Evolutionary conservation across 2,888 invertebrate species (phyloP).

Genomic region (Philhelius pedissequus): DNA sequence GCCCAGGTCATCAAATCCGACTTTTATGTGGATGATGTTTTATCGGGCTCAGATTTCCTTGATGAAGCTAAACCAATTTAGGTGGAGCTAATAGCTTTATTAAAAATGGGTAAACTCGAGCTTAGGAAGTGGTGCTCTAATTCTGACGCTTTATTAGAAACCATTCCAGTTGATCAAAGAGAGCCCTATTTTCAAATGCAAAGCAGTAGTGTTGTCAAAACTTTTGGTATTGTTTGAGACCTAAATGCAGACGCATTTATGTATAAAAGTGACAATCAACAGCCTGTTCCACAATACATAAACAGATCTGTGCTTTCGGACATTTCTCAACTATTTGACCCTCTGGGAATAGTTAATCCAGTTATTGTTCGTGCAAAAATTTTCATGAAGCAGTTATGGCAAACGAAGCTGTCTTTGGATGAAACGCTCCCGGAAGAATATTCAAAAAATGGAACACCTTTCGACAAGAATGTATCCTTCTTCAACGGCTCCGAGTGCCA

Average conservation of each 20-base stretch:
- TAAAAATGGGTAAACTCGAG: not conserved
- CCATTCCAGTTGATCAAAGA: conserved; percentile 5
- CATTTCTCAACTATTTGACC: conserved; percentile 68
- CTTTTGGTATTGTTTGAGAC: conserved; percentile 57
- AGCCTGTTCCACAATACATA: conserved; percentile 16
- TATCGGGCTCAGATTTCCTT: not conserved
- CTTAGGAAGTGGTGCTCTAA: not conserved
- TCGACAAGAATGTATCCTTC: not conserved
- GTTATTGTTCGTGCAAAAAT: too few relatives aligned
- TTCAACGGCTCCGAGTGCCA: not conserved
- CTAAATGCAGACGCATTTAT: conserved; percentile 32
- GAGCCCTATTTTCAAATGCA: conserved; percentile 34
- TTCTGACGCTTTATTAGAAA: not conserved
- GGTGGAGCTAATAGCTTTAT: not conserved
- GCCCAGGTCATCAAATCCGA: not conserved
- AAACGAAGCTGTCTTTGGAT: too few relatives aligned
- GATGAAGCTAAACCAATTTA: not conserved
- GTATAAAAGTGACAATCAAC: not conserved
- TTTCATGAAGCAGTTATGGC: too few relatives aligned
- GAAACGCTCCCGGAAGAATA: too few relatives aligned
- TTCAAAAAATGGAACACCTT: too few relatives aligned
- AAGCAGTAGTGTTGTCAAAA: conserved; percentile 27
- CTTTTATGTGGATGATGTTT: conserved; percentile 4
- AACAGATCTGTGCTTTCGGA: conserved; percentile 69
- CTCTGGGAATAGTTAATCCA: not conserved